Conservation (phyloP, 1,140 invertebrate species). For the Xylocopa sonorina region DNA sequence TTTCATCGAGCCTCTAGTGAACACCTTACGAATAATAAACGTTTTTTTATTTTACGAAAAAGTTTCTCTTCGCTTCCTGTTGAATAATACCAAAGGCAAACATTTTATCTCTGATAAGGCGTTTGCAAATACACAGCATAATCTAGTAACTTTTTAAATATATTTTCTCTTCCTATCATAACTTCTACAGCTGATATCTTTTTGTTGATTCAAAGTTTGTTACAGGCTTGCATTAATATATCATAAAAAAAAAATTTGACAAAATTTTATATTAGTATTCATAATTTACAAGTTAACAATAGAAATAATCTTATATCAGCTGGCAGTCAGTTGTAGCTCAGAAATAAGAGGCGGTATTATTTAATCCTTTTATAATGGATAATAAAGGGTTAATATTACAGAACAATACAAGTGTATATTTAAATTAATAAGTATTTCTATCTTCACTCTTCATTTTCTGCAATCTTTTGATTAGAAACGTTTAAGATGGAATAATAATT, state of each 20-base stretch:
- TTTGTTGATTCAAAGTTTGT: neutral
- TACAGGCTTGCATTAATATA: neutral
- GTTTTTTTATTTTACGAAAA: neutral
- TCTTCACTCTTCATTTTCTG: too few species aligned
- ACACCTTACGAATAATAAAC: neutral
- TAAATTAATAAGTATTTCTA: too few species aligned
- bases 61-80: neutral
- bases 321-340: neutral
- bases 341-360: too few species aligned
- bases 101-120: slow-evolving; percentile 9
- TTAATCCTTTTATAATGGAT: too few species aligned
- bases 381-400: too few species aligned
- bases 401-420: too few species aligned
- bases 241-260: too few species aligned
- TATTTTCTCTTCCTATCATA: neutral
- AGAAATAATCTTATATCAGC: neutral
- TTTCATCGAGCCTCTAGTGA: neutral
- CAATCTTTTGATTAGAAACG: too few species aligned
- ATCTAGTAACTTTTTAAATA: neutral
- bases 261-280: too few species aligned
- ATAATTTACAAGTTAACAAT: too few species aligned
- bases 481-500: slow-evolving; percentile 69
- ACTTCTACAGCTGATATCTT: neutral
- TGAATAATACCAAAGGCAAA: slow-evolving; percentile 5
- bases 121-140: neutral